These are phyloP conservation scores for Myzus persicae DNA, from an alignment of 1,140 invertebrate genomes.

Conservation along the genomic window DNA sequence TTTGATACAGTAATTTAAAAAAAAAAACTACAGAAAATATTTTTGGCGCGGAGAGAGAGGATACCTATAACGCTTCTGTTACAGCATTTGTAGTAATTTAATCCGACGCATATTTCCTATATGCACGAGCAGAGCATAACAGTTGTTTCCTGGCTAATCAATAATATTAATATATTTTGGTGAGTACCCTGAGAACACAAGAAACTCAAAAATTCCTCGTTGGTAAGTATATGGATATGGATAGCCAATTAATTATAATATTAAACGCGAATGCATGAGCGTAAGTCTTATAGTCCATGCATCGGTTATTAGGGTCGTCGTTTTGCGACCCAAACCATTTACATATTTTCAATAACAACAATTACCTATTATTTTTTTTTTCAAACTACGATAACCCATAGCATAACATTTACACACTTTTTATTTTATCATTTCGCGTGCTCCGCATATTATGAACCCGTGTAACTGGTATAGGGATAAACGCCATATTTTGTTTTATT, in stretches of 20 bases:
- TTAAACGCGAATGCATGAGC: background rate
- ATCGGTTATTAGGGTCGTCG: background rate
- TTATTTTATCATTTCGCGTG: background rate
- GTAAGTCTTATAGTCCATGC: background rate
- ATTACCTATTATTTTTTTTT: background rate
- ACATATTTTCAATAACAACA: background rate
- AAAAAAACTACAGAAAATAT: background rate
- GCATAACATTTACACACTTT: background rate
- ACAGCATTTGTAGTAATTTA: background rate
- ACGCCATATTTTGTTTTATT: background rate
- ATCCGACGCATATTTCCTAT: background rate
- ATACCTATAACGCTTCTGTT: background rate
- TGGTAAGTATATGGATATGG: background rate
- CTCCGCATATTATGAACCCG: background rate
- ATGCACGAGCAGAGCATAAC: background rate
- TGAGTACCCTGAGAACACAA: background rate
- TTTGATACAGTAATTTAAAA: background rate
- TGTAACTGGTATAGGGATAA: background rate
- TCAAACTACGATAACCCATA: background rate
- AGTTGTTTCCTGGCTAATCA: background rate
- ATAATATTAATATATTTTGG: background rate
- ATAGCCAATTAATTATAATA: background rate
- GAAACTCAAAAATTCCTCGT: background rate
- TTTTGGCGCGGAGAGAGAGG: background rate
- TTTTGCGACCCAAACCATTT: background rate